Evolutionary conservation across 2,888 invertebrate species (phyloP), one percentile per base, ranked within the genome.

Genomic region (Catocala fraxini): DNA sequence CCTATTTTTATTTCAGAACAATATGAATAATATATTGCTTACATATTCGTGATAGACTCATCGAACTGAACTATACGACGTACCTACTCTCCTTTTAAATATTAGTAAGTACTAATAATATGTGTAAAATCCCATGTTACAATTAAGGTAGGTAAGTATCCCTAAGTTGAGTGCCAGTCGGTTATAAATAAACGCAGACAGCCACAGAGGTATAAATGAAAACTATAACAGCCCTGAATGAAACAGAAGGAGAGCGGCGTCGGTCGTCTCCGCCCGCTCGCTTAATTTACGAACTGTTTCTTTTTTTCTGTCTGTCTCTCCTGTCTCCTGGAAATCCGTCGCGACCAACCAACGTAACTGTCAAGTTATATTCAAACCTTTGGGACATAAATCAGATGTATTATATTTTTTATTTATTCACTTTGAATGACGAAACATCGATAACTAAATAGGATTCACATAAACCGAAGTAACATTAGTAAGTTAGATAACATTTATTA

Each of bases 301-400:
- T 88, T 86, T 89, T 90, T 91, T 91, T 92, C 79, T 88, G 88
- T 89, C 85, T 88, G 89, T 79, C 79, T 77, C 82, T 83, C 76
- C 77, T 81, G 82, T 82, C 87, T 91, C 91, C 85, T 91, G 91
- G 90, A 90, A 92, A 90, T 89, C 76, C 68, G 89, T 86, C 89
- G 86, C 85, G 85, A 84, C 86, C 75, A 55, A 83, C 85, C 75
- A 45, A 70, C 70, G 70, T 69, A 74, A 75, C 80, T 79, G 71
- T 73, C 71, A 75, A 77, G 85, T 88, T 93, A 92, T 92, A 92
- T 92, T 86, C 79, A 85, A 83, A 72, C 81, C 12, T 39, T n/a
- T 46, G 6, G 9, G 10, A 45, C 46, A 12, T 46, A 54, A 48
- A 34, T 33, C 13, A 54, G n/a, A 1, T 3, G 25, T 10, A 7